A percentile compares a stretch with the other conserved stretches of the same genome.
Evolutionary conservation across 2,888 invertebrate genomes (phyloP).

Genomic region (Eristalinus sepulchralis): DNA sequence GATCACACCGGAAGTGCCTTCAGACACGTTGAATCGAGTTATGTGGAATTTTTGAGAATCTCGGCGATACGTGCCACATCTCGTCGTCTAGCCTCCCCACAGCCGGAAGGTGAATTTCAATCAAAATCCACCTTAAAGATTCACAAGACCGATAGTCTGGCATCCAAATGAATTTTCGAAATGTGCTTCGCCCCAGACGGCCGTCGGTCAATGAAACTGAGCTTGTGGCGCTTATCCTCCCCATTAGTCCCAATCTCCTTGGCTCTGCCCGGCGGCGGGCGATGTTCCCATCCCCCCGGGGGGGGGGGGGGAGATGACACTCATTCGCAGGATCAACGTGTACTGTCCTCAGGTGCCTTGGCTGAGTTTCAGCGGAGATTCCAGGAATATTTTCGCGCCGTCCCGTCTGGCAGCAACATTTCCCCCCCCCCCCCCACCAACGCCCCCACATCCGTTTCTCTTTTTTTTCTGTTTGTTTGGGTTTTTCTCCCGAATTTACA

Average conservation of each 20-base stretch:
- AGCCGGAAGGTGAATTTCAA: conserved; percentile 31
- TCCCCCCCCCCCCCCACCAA: too few relatives aligned
- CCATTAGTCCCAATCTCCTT: not conserved
- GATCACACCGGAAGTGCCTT: conserved; percentile 31
- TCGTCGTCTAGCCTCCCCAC: not conserved
- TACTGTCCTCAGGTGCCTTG: conserved; percentile 40
- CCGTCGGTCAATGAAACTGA: conserved; percentile 27
- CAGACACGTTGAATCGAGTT: conserved; percentile 65
- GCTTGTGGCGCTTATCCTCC: not conserved
- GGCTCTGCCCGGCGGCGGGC: not conserved
- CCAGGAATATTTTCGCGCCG: conserved; percentile 32
- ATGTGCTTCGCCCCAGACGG: conserved; percentile 25
- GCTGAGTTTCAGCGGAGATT: not conserved
- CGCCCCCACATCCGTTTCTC: not conserved
- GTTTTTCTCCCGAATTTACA: conserved; percentile 41
- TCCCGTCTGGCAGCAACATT: not conserved
- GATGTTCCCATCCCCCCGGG: not conserved
- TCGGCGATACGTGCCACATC: conserved; percentile 27
- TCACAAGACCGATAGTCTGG: conserved; percentile 10
- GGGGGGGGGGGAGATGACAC: not conserved
- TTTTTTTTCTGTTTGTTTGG: not conserved
- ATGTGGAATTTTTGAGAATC: conserved; percentile 44
- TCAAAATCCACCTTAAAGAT: conserved; percentile 38
- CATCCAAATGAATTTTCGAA: not conserved
- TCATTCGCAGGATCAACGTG: conserved; percentile 37